Evolutionary conservation across 1,140 invertebrate species (phyloP).

Genomic region (Ectropis grisescens): DNA sequence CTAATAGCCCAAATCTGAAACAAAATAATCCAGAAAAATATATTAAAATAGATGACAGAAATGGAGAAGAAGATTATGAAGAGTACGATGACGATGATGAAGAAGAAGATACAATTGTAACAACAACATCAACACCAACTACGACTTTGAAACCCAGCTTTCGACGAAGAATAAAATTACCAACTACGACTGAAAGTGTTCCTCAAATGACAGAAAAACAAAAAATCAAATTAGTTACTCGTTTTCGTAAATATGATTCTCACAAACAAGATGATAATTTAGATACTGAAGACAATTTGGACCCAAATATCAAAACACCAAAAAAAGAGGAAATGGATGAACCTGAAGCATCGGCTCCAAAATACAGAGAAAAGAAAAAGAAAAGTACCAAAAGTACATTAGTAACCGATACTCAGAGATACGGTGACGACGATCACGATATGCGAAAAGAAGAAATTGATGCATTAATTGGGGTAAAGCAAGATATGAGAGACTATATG

Average conservation of each 20-base stretch:
- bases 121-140: conserved; percentile 19
- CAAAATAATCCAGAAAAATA: conserved; percentile 5
- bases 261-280: conserved; percentile 9
- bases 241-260: conserved; percentile 25
- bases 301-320: conserved; percentile 1
- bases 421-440: conserved; percentile 38
- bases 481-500: conserved; percentile 47
- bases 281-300: conserved; percentile 3
- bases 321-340: conserved; percentile 7
- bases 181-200: conserved; percentile 12
- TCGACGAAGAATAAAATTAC: conserved; percentile 7
- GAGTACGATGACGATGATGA: conserved; percentile 27
- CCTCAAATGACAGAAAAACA: conserved; percentile 6
- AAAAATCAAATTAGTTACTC: conserved; percentile 32
- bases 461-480: conserved; percentile 43
- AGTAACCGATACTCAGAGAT: conserved; percentile 50
- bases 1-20: neutral
- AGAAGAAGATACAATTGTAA: conserved; percentile 17
- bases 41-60: conserved; percentile 11
- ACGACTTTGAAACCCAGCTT: conserved; percentile 17
- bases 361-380: conserved; percentile 53
- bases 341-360: conserved; percentile 20
- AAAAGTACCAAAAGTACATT: conserved; percentile 45
- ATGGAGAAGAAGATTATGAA: conserved; percentile 29
- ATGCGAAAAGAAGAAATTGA: conserved; percentile 47